Evolutionary conservation across 2,797 vertebrate species (phyloP).

Genomic region (Etheostoma perlongum): DNA sequence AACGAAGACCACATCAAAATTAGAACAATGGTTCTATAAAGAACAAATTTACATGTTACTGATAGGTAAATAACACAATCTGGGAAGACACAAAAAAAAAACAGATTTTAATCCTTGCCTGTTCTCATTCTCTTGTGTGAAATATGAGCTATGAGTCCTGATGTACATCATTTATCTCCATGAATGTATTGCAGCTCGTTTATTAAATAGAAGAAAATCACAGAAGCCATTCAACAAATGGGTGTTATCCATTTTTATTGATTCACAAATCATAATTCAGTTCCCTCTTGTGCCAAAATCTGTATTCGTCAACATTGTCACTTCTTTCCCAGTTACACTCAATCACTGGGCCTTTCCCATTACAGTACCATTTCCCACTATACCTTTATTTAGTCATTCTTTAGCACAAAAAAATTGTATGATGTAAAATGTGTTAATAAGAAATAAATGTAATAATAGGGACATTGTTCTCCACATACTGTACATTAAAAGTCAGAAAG

Average conservation of each 20-base stretch:
- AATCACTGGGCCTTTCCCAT: neutral
- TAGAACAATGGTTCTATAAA: neutral
- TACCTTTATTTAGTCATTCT: neutral
- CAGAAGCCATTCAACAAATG: constrained; percentile 21
- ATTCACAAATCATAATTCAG: constrained; percentile 36
- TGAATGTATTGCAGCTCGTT: constrained; percentile 36
- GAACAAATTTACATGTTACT: neutral
- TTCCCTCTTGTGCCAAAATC: constrained; percentile 13
- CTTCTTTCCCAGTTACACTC: neutral
- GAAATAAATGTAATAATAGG: constrained; percentile 17
- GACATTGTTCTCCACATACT: neutral
- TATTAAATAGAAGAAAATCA: constrained; percentile 29
- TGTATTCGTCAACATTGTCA: constrained; percentile 23
- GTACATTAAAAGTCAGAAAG: neutral
- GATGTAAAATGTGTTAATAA: too few relatives aligned
- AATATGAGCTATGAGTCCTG: constrained; percentile 11
- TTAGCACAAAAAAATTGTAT: neutral
- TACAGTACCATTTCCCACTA: neutral
- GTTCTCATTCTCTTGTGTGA: neutral
- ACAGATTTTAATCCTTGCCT: neutral
- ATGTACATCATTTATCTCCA: constrained; percentile 41
- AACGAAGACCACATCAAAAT: neutral
- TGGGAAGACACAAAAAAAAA: neutral
- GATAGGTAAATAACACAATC: neutral
- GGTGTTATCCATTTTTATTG: constrained; percentile 27